A percentile compares a stretch with the other conserved stretches of the same genome.
Conservation (phyloP, 2,113 vertebrate species). For the Oncorhynchus nerka region DNA sequence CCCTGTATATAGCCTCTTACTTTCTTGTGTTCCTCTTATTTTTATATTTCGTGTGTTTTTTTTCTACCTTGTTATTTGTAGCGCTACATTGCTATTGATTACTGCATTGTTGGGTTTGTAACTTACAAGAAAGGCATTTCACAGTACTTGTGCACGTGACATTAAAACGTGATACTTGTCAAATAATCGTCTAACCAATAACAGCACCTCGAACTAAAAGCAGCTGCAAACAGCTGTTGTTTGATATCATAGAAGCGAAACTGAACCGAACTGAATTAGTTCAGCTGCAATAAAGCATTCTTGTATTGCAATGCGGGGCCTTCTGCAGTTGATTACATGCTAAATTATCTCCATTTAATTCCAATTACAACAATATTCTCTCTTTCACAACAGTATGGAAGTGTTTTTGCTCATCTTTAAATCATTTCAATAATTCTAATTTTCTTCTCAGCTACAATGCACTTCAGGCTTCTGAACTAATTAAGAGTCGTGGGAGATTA, state of each 20-base stretch:
- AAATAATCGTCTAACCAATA: slow-evolving; percentile 19
- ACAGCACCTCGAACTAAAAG: slow-evolving; percentile 19
- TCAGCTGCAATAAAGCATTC: not conserved
- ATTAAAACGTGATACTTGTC: not conserved
- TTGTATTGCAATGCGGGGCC: not conserved
- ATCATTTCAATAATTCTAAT: slow-evolving; percentile 39
- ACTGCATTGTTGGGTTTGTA: too few relatives aligned
- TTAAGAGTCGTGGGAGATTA: slow-evolving; percentile 37
- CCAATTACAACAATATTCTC: slow-evolving; percentile 37
- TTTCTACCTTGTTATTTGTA: too few relatives aligned
- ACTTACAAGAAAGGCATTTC: too few relatives aligned
- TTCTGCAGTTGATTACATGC: not conserved
- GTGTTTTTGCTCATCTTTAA: slow-evolving; percentile 36
- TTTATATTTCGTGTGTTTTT: too few relatives aligned
- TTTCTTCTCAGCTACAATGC: slow-evolving; percentile 40
- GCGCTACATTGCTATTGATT: too few relatives aligned
- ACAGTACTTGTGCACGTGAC: too few relatives aligned
- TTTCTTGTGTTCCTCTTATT: too few relatives aligned
- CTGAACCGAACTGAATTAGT: not conserved
- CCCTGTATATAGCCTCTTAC: too few relatives aligned
- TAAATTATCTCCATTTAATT: slow-evolving; percentile 41
- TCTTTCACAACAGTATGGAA: slow-evolving; percentile 9
- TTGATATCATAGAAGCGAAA: not conserved
- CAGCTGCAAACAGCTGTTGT: not conserved
- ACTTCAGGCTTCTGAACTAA: slow-evolving; percentile 49